Conservation (phyloP, 1,140 invertebrate genomes). For the Orius insidiosus region DNA sequence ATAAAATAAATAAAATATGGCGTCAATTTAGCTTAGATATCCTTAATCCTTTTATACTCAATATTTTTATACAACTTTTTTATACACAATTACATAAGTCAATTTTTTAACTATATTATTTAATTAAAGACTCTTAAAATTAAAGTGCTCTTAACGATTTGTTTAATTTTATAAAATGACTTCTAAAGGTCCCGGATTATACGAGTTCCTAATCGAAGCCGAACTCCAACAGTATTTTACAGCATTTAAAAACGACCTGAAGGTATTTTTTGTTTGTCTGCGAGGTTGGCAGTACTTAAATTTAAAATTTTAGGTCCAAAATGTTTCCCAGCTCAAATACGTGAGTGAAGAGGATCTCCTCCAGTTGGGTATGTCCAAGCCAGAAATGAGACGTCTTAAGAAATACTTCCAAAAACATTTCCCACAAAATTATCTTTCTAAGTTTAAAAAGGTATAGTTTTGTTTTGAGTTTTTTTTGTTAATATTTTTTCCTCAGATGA, state of each 20-base stretch:
- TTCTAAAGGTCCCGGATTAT: constrained; percentile 47
- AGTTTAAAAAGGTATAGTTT: constrained; percentile 53
- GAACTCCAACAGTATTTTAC: constrained; percentile 79
- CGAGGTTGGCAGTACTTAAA: background rate
- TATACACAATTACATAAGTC: too few relatives aligned
- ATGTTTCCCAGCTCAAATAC: constrained; percentile 91
- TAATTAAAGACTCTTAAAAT: too few relatives aligned
- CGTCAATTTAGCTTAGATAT: too few relatives aligned
- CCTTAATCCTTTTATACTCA: too few relatives aligned
- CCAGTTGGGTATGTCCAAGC: constrained; percentile 85
- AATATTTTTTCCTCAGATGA: constrained; percentile 22
- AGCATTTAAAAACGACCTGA: constrained; percentile 43
- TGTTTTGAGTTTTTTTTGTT: constrained; percentile 27
- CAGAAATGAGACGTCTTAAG: constrained; percentile 80
- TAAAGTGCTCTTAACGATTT: too few relatives aligned
- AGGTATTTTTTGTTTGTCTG: constrained; percentile 16
- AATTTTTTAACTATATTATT: too few relatives aligned
- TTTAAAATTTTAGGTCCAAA: constrained; percentile 46
- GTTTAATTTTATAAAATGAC: too few relatives aligned
- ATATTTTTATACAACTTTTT: too few relatives aligned
- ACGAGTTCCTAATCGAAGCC: constrained; percentile 79
- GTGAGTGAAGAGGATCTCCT: constrained; percentile 81
- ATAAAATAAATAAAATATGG: too few relatives aligned
- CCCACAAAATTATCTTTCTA: constrained; percentile 79
- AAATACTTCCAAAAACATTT: constrained; percentile 88